A percentile compares a stretch with the other conserved stretches of the same genome.
phyloP scores from a whole-genome alignment of 2,888 invertebrate genomes.

The Acrobasis suavella region DNA sequence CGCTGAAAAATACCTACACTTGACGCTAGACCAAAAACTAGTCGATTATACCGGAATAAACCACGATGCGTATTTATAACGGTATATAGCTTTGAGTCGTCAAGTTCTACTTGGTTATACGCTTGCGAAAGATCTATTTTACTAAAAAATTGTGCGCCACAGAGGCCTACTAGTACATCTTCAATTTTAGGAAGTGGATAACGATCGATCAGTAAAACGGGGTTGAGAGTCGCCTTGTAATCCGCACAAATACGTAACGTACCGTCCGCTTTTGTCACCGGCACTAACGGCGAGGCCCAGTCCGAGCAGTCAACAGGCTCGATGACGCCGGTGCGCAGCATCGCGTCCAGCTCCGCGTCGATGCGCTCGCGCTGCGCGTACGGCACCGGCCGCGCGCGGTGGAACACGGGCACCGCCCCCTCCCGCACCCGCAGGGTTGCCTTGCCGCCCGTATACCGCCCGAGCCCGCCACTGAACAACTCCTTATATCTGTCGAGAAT shows the following conservation, averaged over 20 bases:
- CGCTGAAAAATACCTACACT: conserved; percentile 28
- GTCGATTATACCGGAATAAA: conserved; percentile 14
- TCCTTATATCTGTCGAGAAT: conserved; percentile 26
- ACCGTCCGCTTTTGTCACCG: conserved; percentile 36
- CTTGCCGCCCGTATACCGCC: conserved; percentile 32
- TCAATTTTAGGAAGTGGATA: conserved; percentile 34
- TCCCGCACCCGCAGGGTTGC: conserved; percentile 31
- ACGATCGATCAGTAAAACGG: conserved; percentile 29
- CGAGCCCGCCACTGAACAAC: conserved; percentile 27
- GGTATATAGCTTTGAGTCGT: neutral
- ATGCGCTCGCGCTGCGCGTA: neutral
- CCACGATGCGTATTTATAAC: neutral
- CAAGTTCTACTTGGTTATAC: conserved; percentile 22
- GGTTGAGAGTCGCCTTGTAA: conserved; percentile 36
- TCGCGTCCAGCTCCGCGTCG: neutral
- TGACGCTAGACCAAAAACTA: conserved; percentile 24
- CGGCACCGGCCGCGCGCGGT: conserved; percentile 35
- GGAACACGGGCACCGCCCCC: conserved; percentile 33
- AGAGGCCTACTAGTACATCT: conserved; percentile 29
- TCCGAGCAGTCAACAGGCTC: conserved; percentile 23
- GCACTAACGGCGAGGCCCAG: conserved; percentile 36
- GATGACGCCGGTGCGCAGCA: neutral
- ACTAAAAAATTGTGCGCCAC: conserved; percentile 27
- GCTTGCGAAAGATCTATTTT: conserved; percentile 35
- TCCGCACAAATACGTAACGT: conserved; percentile 35